Conservation (phyloP, 2,797 vertebrate genomes). For the Denticeps clupeoides region DNA sequence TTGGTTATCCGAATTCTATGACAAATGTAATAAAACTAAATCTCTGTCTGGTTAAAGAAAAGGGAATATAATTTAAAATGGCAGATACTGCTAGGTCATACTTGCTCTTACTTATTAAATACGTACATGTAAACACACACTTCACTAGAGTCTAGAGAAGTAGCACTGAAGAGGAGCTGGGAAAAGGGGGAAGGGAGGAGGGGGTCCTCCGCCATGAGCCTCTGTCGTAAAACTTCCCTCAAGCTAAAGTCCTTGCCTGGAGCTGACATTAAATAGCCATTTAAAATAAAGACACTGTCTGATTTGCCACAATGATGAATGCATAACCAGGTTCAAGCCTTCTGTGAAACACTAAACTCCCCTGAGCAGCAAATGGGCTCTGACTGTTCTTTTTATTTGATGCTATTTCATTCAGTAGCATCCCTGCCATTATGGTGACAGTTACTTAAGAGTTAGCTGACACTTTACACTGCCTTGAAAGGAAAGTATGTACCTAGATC, state of each 20-base stretch:
- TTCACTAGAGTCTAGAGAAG: too few species aligned
- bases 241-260: constrained; percentile 50
- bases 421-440: constrained; percentile 40
- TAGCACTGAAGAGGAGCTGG: background rate
- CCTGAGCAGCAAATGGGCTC: constrained; percentile 53
- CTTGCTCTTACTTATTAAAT: too few species aligned
- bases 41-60: too few species aligned
- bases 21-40: too few species aligned
- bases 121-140: too few species aligned
- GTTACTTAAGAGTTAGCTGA: background rate
- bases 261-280: constrained; percentile 60
- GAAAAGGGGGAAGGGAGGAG: background rate
- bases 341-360: constrained; percentile 52
- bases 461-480: too few species aligned
- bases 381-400: constrained; percentile 53
- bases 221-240: constrained; percentile 49
- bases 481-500: too few species aligned
- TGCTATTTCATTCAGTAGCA: constrained; percentile 48
- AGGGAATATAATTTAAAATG: too few species aligned
- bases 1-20: too few species aligned
- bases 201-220: background rate
- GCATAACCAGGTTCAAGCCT: constrained; percentile 44
- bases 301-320: constrained; percentile 57
- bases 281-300: constrained; percentile 55
- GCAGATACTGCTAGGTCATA: too few species aligned